Conservation (phyloP, 2,797 vertebrate genomes). For the Hyperoplus lanceolatus region DNA sequence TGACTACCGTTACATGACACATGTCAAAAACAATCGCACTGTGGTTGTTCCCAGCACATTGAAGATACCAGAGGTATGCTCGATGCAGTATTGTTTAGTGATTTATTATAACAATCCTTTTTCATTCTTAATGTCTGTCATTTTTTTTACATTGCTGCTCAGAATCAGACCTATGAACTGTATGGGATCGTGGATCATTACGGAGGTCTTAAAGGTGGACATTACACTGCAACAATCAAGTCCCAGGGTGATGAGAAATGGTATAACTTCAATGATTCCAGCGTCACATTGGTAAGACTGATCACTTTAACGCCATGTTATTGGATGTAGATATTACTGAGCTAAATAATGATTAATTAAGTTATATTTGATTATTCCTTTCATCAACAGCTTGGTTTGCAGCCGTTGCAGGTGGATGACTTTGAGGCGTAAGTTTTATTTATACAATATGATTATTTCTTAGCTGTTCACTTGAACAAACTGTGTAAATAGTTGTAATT, state of each 20-base stretch:
- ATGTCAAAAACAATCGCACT: conserved; percentile 63
- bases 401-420: background rate
- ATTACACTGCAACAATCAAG: conserved; percentile 75
- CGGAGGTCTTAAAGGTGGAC: conserved; percentile 73
- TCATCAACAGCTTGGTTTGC: background rate
- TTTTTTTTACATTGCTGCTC: background rate
- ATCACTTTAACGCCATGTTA: background rate
- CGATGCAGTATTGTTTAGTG: accelerated
- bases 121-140: background rate
- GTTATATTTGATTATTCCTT: background rate
- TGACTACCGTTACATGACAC: conserved; percentile 62
- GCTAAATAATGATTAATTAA: no score
- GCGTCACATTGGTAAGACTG: conserved; percentile 62
- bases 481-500: no score
- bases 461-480: no score
- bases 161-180: conserved; percentile 75
- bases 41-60: conserved; percentile 69
- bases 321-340: background rate
- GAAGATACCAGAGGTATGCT: conserved; percentile 43
- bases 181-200: conserved; percentile 78
- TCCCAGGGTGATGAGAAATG: conserved; percentile 56
- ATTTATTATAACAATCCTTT: background rate
- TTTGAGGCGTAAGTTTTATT: conserved; percentile 28
- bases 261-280: conserved; percentile 71
- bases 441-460: no score